phyloP scores from a whole-genome alignment of 2,113 vertebrate species.

The Dicrurus megarhynchus region DNA sequence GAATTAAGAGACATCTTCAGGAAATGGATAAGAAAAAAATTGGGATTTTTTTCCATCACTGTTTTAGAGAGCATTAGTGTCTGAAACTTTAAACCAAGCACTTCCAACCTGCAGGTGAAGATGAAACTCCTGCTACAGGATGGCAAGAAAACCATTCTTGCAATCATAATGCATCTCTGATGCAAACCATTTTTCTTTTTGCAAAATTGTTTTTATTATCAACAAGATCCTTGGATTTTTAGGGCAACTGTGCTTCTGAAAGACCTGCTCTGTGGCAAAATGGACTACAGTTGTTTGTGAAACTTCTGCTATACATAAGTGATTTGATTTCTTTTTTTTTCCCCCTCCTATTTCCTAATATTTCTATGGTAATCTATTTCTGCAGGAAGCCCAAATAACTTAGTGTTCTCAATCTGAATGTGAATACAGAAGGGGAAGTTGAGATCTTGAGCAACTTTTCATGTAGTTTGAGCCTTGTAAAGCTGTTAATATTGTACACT shows the following conservation, averaged over 20 bases:
- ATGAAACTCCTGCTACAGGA: neutral
- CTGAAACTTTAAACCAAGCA: neutral
- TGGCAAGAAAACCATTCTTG: neutral
- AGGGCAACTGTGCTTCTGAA: neutral
- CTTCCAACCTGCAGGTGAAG: neutral
- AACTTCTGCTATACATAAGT: neutral
- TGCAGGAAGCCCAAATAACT: neutral
- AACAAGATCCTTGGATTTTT: neutral
- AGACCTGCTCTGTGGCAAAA: neutral
- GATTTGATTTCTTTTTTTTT: neutral
- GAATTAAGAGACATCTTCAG: neutral
- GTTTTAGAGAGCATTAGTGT: neutral
- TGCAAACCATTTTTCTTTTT: neutral
- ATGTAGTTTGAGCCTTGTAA: neutral
- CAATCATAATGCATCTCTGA: neutral
- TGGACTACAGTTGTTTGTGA: neutral
- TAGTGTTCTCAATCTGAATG: neutral
- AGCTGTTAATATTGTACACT: neutral
- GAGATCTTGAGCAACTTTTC: neutral
- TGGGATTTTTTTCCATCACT: neutral
- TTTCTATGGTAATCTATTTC: neutral
- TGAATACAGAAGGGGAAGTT: neutral
- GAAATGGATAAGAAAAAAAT: neutral
- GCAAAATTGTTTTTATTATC: neutral
- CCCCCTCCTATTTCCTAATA: neutral